These are phyloP conservation scores for Lycocorax pyrrhopterus DNA, from an alignment of 2,113 vertebrate species.

Conservation along the genomic window DNA sequence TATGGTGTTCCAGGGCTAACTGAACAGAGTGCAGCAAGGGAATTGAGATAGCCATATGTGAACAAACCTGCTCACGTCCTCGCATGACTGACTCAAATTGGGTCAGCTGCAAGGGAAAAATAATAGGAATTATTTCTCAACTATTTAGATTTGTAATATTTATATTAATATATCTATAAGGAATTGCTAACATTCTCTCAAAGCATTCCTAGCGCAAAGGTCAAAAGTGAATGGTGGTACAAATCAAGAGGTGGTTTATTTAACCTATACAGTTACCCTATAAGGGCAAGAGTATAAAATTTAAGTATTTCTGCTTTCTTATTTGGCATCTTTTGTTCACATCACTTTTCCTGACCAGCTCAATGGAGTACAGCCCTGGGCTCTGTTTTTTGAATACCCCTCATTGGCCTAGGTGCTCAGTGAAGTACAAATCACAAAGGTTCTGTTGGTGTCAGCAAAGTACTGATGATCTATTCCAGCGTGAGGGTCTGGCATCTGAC, in stretches of 20 bases:
- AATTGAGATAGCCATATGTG: neutral
- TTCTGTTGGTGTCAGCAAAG: neutral
- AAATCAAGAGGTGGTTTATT: neutral
- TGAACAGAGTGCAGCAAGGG: neutral
- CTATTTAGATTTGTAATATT: neutral
- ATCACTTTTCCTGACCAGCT: neutral
- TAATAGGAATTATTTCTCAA: neutral
- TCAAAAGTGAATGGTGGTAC: neutral
- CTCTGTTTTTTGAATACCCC: neutral
- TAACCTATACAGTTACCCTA: neutral
- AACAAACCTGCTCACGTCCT: neutral
- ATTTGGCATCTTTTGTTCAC: neutral
- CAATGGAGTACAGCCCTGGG: neutral
- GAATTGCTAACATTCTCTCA: neutral
- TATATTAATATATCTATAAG: neutral
- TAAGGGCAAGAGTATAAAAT: neutral
- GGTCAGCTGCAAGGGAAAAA: neutral
- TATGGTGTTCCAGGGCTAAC: neutral
- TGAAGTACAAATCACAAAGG: neutral
- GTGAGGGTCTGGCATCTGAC: neutral
- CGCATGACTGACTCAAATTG: neutral
- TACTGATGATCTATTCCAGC: neutral
- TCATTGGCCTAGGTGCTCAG: neutral
- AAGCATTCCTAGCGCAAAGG: neutral
- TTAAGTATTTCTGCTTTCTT: neutral